These are phyloP conservation scores for Cheilosia impressa DNA, from an alignment of 2,888 invertebrate genomes.

Conservation along the genomic window DNA sequence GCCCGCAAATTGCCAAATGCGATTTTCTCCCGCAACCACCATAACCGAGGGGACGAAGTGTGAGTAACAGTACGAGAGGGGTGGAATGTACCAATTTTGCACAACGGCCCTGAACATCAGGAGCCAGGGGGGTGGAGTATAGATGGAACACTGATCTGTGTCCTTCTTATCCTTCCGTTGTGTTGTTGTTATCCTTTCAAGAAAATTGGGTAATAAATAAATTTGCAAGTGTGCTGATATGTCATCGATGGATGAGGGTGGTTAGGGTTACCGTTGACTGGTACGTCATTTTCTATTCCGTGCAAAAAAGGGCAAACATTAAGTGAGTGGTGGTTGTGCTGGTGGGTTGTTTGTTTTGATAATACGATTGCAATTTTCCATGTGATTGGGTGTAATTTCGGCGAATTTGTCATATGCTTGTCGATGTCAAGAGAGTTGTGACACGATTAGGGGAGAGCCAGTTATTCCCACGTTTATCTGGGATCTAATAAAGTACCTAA, in stretches of 20 bases:
- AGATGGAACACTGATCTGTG: conserved; percentile 59
- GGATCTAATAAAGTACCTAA: conserved; percentile 42
- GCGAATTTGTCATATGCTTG: conserved; percentile 68
- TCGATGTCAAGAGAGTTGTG: conserved; percentile 39
- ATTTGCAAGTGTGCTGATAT: conserved; percentile 71
- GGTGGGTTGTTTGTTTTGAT: conserved; percentile 72
- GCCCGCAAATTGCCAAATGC: conserved; percentile 74
- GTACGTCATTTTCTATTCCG: conserved; percentile 51
- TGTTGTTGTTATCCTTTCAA: conserved; percentile 72
- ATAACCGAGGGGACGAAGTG: conserved; percentile 1
- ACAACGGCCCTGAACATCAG: conserved; percentile 26
- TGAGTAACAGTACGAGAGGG: conserved; percentile 40
- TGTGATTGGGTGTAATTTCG: conserved; percentile 73
- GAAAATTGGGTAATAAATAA: conserved; percentile 75
- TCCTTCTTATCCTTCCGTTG: conserved; percentile 51
- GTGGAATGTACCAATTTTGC: conserved; percentile 67
- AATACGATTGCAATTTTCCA: conserved; percentile 75
- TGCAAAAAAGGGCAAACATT: conserved; percentile 61
- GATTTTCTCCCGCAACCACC: conserved; percentile 44
- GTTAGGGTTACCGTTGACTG: conserved; percentile 27
- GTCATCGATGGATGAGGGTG: conserved; percentile 64
- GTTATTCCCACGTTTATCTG: conserved; percentile 65
- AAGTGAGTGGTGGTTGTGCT: conserved; percentile 25
- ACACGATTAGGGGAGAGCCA: neutral
- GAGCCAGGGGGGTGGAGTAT: conserved; percentile 26